Conservation (phyloP, 2,888 invertebrate genomes). For the Spodoptera exigua region DNA sequence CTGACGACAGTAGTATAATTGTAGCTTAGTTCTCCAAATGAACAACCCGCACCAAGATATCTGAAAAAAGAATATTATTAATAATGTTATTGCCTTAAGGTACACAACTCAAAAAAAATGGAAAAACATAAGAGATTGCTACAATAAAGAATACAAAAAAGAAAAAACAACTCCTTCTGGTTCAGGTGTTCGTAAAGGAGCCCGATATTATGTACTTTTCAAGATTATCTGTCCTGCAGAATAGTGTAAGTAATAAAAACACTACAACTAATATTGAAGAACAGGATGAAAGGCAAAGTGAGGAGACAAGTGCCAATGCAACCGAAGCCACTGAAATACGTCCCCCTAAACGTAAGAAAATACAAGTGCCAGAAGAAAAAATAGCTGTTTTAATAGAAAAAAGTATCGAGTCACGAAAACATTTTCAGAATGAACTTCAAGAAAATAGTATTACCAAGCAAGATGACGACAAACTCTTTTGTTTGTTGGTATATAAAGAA, state of each 20-base stretch:
- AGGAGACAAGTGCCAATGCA: conserved; percentile 52
- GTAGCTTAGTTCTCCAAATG: conserved; percentile 54
- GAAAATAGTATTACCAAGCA: conserved; percentile 54
- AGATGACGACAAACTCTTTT: too few species aligned
- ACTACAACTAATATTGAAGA: conserved; percentile 55
- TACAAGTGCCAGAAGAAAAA: conserved; percentile 56
- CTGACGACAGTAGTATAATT: too few species aligned
- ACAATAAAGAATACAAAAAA: conserved; percentile 53
- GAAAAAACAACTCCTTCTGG: conserved; percentile 53
- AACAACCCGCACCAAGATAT: conserved; percentile 58
- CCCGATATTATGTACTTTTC: conserved; percentile 60
- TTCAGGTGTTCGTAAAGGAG: conserved; percentile 50
- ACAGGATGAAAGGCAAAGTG: conserved; percentile 52
- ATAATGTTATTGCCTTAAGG: conserved; percentile 48
- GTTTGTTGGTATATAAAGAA: too few species aligned
- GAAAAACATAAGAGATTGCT: conserved; percentile 60
- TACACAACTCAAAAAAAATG: conserved; percentile 55
- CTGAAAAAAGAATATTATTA: conserved; percentile 53
- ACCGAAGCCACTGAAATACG: conserved; percentile 54
- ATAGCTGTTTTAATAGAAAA: conserved; percentile 56
- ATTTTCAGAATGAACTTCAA: conserved; percentile 51
- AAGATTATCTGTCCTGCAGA: conserved; percentile 60
- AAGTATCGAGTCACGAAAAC: conserved; percentile 52
- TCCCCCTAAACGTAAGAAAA: conserved; percentile 55
- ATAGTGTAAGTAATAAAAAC: conserved; percentile 53